Conservation (phyloP, 2,888 invertebrate genomes). For the Andrena haemorrhoa region DNA sequence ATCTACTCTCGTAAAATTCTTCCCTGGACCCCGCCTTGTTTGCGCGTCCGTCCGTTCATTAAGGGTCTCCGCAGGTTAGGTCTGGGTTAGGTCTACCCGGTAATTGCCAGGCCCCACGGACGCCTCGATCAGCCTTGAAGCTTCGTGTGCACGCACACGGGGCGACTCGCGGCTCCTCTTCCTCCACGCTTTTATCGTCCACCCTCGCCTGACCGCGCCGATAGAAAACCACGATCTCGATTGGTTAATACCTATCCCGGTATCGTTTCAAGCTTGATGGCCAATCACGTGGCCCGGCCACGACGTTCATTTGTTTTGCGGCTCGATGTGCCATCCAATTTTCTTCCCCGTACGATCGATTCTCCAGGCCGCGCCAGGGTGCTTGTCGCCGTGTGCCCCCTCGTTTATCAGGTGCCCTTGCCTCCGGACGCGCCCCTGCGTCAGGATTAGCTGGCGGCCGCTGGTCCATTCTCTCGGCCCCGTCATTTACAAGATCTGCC, state of each 20-base stretch:
- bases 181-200: conserved; percentile 1
- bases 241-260: conserved; percentile 69
- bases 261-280: conserved; percentile 72
- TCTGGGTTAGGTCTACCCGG: neutral
- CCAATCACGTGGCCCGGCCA: conserved; percentile 75
- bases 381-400: conserved; percentile 12
- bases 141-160: conserved; percentile 2
- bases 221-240: conserved; percentile 60
- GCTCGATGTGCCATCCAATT: conserved; percentile 76
- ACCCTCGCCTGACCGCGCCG: conserved; percentile 11
- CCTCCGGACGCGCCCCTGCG: neutral
- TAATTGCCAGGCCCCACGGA: conserved; percentile 29
- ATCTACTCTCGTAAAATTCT: neutral
- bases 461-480: neutral
- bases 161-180: neutral
- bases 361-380: conserved; percentile 16
- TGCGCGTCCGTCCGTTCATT: conserved; percentile 47
- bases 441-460: neutral
- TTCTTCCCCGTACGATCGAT: conserved; percentile 72
- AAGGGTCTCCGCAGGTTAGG: conserved; percentile 4
- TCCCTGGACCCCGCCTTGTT: conserved; percentile 40
- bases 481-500: neutral
- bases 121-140: conserved; percentile 16
- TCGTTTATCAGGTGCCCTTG: conserved; percentile 36
- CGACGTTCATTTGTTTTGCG: conserved; percentile 81